Evolutionary conservation across 2,888 invertebrate species (phyloP).

Genomic region (Electrophaes corylata): DNA sequence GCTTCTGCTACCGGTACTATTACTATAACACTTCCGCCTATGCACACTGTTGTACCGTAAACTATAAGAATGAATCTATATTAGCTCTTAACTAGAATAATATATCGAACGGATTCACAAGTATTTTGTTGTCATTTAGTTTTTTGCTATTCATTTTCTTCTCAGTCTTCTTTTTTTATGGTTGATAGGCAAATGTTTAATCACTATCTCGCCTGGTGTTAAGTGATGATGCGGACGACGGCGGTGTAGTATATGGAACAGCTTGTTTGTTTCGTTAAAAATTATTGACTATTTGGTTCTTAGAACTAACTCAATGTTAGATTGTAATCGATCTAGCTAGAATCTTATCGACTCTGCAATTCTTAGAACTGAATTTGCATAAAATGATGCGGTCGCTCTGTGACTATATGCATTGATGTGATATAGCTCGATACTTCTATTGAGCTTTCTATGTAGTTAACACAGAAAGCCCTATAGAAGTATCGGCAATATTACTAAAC

Average conservation of each 20-base stretch:
- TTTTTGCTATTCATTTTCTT: neutral
- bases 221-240: no score
- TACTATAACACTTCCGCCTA: constrained; percentile 48
- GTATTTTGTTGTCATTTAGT: neutral
- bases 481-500: neutral
- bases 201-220: no score
- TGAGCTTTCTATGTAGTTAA: no score
- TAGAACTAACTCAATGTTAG: constrained; percentile 18
- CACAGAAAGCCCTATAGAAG: no score
- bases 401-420: constrained; percentile 14
- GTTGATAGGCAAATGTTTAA: no score
- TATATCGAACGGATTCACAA: neutral
- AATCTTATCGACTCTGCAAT: constrained; percentile 38
- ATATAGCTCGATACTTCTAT: neutral
- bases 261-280: constrained; percentile 1
- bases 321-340: constrained; percentile 33
- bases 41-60: constrained; percentile 29
- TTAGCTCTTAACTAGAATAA: constrained; percentile 3
- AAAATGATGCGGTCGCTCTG: constrained; percentile 38
- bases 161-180: no score
- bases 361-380: constrained; percentile 46
- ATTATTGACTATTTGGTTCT: constrained; percentile 14
- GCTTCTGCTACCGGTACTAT: constrained; percentile 45
- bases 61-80: constrained; percentile 26
- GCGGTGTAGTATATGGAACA: no score